These are phyloP conservation scores for Podarcis cretensis DNA, from an alignment of 2,113 vertebrate species.

Conservation along the genomic window DNA sequence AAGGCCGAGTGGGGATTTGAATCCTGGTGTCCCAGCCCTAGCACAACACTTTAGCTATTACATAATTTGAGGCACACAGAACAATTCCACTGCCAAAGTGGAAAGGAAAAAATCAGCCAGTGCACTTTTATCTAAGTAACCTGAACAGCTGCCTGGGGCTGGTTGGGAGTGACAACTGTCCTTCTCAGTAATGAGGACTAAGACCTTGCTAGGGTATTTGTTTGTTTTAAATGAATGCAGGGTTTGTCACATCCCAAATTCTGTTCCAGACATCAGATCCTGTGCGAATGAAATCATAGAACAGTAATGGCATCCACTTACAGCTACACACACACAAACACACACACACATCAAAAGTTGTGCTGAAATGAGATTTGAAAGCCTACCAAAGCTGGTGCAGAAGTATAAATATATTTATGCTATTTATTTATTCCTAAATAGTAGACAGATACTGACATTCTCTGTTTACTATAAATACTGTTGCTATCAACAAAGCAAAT, in stretches of 20 bases:
- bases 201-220: not conserved
- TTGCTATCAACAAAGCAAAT: constrained; percentile 26
- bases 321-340: not conserved
- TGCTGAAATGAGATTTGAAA: constrained; percentile 32
- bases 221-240: not conserved
- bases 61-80: not conserved
- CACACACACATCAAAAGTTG: not conserved
- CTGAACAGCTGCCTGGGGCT: not conserved
- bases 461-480: not conserved
- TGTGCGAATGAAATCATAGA: not conserved
- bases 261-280: not conserved
- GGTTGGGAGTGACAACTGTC: not conserved
- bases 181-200: not conserved
- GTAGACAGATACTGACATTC: not conserved
- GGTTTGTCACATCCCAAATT: not conserved
- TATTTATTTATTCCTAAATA: constrained; percentile 37
- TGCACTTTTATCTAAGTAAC: not conserved
- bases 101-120: not conserved
- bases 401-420: constrained; percentile 40
- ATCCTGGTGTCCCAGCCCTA: too few relatives aligned
- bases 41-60: too few relatives aligned
- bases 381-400: not conserved
- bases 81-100: not conserved
- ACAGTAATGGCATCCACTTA: too few relatives aligned
- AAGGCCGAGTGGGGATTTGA: too few relatives aligned